Conservation (phyloP, 2,113 vertebrate genomes). For the Camelus dromedarius region DNA sequence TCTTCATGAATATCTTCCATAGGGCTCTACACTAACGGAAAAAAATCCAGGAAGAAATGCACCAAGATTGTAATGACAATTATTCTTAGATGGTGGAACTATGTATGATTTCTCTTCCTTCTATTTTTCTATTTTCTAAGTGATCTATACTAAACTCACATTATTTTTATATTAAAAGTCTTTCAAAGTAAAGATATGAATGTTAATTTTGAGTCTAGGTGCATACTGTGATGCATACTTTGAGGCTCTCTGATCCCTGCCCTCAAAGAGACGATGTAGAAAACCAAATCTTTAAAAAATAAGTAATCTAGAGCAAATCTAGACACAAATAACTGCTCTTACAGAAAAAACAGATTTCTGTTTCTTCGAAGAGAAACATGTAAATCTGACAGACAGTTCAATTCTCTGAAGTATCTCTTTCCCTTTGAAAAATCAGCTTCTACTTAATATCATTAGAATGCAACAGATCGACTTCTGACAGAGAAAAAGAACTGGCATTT, state of each 20-base stretch:
- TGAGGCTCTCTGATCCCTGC: background rate
- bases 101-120: background rate
- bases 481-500: background rate
- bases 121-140: conserved; percentile 44
- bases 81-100: background rate
- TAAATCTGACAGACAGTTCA: background rate
- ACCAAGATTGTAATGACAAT: background rate
- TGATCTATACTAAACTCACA: background rate
- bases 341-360: background rate
- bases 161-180: background rate
- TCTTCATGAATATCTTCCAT: background rate
- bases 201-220: background rate
- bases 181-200: background rate
- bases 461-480: background rate
- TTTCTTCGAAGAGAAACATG: conserved; percentile 46
- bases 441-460: conserved; percentile 23
- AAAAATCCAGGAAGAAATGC: background rate
- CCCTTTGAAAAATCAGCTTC: conserved; percentile 43
- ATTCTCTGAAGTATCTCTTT: conserved; percentile 38
- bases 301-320: background rate
- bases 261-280: background rate
- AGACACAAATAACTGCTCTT: conserved; percentile 5
- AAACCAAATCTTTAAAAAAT: background rate
- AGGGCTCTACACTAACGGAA: background rate
- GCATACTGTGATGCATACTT: background rate